These are phyloP conservation scores for Notiomystis cincta DNA, from an alignment of 2,113 vertebrate species.

Conservation along the genomic window DNA sequence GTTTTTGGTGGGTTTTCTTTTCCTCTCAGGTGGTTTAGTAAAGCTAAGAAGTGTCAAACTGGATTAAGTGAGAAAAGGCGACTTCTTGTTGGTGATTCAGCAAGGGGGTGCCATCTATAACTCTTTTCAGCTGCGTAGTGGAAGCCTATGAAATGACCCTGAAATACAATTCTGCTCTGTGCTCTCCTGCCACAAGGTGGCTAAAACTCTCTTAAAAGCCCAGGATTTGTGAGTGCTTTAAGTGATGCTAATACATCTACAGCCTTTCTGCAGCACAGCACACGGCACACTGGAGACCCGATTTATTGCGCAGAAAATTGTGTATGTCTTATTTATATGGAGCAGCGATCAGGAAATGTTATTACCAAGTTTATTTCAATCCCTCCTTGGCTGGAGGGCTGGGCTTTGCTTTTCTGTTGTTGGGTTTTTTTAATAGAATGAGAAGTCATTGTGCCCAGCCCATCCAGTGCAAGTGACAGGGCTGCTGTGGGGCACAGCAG, in stretches of 20 bases:
- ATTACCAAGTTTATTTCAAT: not conserved
- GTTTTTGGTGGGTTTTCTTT: not conserved
- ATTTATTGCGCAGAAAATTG: not conserved
- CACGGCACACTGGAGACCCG: not conserved
- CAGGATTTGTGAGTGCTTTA: not conserved
- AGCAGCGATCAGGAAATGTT: not conserved
- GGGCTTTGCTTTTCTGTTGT: not conserved
- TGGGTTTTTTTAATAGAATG: not conserved
- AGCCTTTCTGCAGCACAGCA: not conserved
- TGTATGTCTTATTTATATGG: not conserved
- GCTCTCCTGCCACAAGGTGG: slow-evolving; percentile 68
- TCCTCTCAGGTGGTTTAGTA: not conserved
- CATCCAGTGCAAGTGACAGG: fast-evolving
- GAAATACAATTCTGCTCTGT: slow-evolving; percentile 40
- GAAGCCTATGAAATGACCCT: not conserved
- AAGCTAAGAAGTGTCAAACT: not conserved
- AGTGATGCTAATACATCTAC: not conserved
- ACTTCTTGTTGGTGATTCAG: not conserved
- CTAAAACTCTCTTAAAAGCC: slow-evolving; percentile 1
- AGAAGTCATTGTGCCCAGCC: not conserved
- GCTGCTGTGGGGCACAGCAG: fast-evolving
- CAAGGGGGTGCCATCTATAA: fast-evolving
- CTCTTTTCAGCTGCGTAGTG: not conserved
- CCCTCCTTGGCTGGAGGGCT: not conserved
- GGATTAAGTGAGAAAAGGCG: not conserved